Percentiles rank a stretch among this genome's conserved stretches.
Evolutionary conservation across 2,797 vertebrate genomes (phyloP).

Genomic region (Gambelia wislizenii): DNA sequence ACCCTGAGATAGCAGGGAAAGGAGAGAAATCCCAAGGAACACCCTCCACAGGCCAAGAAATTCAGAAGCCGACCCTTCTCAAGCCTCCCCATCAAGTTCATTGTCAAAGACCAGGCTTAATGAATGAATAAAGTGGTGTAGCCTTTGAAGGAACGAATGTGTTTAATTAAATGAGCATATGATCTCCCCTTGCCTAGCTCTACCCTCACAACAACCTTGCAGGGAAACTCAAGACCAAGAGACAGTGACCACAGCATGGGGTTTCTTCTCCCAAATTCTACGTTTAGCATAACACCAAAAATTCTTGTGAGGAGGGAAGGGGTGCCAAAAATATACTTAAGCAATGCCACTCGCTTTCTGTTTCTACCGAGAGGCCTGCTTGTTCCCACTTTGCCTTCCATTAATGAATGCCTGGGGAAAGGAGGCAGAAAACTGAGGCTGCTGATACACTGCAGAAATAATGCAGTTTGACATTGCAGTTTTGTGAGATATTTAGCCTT

Average conservation of each 20-base stretch:
- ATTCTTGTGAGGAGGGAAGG: too few species aligned
- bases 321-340: background rate
- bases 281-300: too few species aligned
- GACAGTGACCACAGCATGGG: too few species aligned
- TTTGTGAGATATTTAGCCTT: too few species aligned
- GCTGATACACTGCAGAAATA: too few species aligned
- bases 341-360: too few species aligned
- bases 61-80: slow-evolving; percentile 29
- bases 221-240: too few species aligned
- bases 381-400: background rate
- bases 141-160: background rate
- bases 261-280: too few species aligned
- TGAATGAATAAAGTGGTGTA: background rate
- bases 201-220: too few species aligned
- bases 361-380: too few species aligned
- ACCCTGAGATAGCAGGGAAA: slow-evolving; percentile 4
- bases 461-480: too few species aligned
- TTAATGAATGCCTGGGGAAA: background rate
- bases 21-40: slow-evolving; percentile 39
- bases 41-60: slow-evolving; percentile 38
- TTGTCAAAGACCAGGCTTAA: background rate
- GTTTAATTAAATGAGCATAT: background rate
- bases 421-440: background rate
- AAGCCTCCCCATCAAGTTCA: slow-evolving; percentile 16
- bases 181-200: too few species aligned